These are phyloP conservation scores for Eurystomus glaucurus DNA, from an alignment of 2,797 vertebrate genomes.

Conservation along the genomic window DNA sequence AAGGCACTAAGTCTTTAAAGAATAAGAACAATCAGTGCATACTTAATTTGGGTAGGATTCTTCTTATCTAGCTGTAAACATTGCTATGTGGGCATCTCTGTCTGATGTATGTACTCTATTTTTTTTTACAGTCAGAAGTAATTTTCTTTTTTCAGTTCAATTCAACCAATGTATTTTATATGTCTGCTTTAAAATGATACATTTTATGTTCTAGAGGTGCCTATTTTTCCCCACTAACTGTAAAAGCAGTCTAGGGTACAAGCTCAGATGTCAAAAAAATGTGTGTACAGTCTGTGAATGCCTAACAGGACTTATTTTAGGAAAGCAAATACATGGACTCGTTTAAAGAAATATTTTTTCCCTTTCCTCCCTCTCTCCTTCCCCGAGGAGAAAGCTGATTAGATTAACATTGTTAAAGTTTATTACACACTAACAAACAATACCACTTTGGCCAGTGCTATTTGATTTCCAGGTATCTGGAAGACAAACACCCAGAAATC, in stretches of 20 bases:
- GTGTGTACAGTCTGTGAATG: background rate
- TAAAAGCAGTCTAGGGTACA: background rate
- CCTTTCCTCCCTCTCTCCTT: background rate
- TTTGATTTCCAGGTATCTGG: background rate
- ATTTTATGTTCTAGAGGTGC: background rate
- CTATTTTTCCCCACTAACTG: background rate
- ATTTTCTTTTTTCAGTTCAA: background rate
- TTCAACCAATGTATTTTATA: background rate
- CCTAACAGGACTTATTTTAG: background rate
- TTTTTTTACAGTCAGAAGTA: background rate
- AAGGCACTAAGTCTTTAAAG: background rate
- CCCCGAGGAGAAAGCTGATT: background rate
- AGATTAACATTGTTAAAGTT: background rate
- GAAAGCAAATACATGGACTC: background rate
- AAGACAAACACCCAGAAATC: background rate
- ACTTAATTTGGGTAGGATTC: background rate
- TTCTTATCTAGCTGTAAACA: background rate
- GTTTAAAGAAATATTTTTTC: background rate
- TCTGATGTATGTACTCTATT: background rate
- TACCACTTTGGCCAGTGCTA: background rate
- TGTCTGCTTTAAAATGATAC: background rate
- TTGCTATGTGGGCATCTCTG: background rate
- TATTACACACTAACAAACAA: background rate
- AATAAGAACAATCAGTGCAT: background rate
- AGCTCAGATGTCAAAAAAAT: background rate